Base-by-base conservation (phyloP, 2,113 vertebrate genomes). In the Pseudonaja textilis region DNA sequence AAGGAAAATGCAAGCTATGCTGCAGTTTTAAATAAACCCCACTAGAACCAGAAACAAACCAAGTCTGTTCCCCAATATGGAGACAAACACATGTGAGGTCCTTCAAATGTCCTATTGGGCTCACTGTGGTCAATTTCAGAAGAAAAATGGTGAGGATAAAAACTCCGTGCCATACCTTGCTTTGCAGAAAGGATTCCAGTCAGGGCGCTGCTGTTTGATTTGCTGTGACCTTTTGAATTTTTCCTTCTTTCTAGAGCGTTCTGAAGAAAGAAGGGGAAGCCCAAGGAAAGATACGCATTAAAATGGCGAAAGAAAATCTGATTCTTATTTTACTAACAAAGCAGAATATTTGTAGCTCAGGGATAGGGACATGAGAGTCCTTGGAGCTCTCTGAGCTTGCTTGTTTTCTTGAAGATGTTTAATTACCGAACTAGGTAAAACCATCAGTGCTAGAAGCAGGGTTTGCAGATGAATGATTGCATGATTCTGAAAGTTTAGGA, bases 131-230 rank as follows among this genome's bases (percentile, higher is more conserved):
- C 39, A 91, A 29, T 10, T 94, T 85, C 9, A 93, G 8, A 0
- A 93, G 4, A 39, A 34, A 74, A 94, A 93, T 93, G 86, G 88
- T 5, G 23, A 90, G 94, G 25, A 47, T 3, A 0, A 20, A 89
- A 85, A 88, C 81, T 88, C 87, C 89, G n/a, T 90, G 8, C 9
- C 96, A 89, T 98, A 99, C 99, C 99, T 99, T 99, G 99, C 96
- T 99, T 99, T 69, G 99, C 98, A 95, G 99, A 99, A 87, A 99
- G 98, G 69, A 99, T 98, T 50, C 99, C 99, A 3, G 99, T 99
- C 92, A 99, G 97, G 5, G 98, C 98, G 61, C 98, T 99, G 94
- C 98, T 99, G 96, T 97, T 98, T 88, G 98, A 98, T 96, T 98
- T 99, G 47, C 97, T 96, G 86, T 97, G 97, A 86, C 97, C 94